Base-by-base conservation (phyloP, 2,797 vertebrate species). In the Gallinago solitaria region DNA sequence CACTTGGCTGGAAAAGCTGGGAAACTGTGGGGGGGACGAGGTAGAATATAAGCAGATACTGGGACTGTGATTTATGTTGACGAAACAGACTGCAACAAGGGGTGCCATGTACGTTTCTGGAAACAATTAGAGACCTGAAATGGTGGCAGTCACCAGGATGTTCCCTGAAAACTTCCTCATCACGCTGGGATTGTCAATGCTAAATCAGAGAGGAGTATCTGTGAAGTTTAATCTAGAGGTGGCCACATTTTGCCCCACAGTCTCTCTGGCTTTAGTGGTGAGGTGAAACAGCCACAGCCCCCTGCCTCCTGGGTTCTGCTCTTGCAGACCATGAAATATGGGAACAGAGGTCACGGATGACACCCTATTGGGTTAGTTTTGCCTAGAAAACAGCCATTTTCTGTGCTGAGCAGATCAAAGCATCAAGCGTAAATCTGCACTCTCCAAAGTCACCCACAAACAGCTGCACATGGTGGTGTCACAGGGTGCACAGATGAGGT, bases 401-500 rank as follows among this genome's bases (percentile, higher is more conserved):
- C 54, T 64, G 6, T 33, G 61, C 27, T 3, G 2, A 51, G 20
- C 39, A 51, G 61, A 32, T 15, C 43, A 69, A 56, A 82, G 11
- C 61, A 43, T n/a, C 39, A 47, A 32, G 33, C 33, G 69, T 60
- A 65, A 63, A 56, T 30, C 16, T 54, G 16, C 4, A 13, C 59
- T 41, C 11, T 9, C 39, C 28, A 35, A 60, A 9, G 7, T 65
- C 23, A 39, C 51, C 35, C 18, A 59, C 37, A n/a, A 57, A 53
- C 5, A 7, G 19, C 68, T n/a, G 39, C 43, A 25, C 9, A 3
- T 5, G 51, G 30, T 30, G 45, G 56, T 64, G 47, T 41, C 45
- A 33, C 69, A 73, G 0, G 0, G 47, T 21, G 37, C 37, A 18
- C 2, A 1, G 1, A 16, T 25, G 32, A 45, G 56, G 37, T 56